Evolutionary conservation across 2,113 vertebrate genomes (phyloP).

Genomic region (Noctilio leporinus): DNA sequence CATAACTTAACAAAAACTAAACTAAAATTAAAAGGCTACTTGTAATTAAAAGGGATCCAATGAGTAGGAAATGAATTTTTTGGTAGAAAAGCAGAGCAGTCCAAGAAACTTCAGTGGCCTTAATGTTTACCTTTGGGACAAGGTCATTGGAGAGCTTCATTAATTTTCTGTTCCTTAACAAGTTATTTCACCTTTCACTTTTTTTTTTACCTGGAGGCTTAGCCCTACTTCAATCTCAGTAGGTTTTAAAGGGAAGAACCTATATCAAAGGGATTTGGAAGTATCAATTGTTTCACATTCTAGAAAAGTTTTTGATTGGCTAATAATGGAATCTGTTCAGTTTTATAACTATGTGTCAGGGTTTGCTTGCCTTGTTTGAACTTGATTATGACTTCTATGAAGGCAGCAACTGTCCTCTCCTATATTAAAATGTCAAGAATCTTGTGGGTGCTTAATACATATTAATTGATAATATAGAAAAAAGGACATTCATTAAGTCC

Average conservation of each 20-base stretch:
- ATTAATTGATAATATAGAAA: background rate
- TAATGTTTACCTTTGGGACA: background rate
- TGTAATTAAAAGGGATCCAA: slow-evolving; percentile 8
- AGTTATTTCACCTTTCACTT: slow-evolving; percentile 2
- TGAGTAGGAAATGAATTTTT: slow-evolving; percentile 4
- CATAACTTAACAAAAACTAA: background rate
- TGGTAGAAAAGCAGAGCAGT: slow-evolving; percentile 1
- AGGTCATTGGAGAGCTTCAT: background rate
- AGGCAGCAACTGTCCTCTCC: background rate
- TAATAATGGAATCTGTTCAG: background rate
- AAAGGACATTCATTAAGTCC: background rate
- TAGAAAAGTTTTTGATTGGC: background rate
- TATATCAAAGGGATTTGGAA: background rate
- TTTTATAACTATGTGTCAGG: background rate
- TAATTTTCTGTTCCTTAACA: background rate
- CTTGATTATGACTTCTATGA: background rate
- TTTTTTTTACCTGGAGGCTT: background rate
- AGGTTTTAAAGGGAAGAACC: slow-evolving; percentile 18
- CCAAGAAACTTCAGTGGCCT: background rate
- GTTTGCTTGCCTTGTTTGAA: slow-evolving; percentile 3
- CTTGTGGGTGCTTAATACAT: background rate
- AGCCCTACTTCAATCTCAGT: background rate
- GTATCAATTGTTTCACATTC: background rate
- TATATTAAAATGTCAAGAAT: background rate
- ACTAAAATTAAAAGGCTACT: background rate